phyloP scores from a whole-genome alignment of 2,888 invertebrate genomes.

The Drosophila phalerata region DNA sequence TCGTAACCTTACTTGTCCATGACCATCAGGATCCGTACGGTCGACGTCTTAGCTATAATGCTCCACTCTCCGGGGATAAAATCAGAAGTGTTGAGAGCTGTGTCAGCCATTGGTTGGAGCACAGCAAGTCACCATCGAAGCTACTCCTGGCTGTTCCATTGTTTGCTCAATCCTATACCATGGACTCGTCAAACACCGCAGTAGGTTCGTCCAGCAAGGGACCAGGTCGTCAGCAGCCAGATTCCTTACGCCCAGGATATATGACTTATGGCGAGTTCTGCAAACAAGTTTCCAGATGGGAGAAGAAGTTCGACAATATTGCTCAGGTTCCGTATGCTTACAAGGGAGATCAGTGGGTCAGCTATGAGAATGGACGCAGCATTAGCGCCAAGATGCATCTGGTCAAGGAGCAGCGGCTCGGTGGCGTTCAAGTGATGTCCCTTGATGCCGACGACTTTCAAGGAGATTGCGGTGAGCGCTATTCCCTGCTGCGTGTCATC shows the following conservation, averaged over 20 bases:
- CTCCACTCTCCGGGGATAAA: conserved; percentile 56
- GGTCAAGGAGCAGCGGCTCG: conserved; percentile 91
- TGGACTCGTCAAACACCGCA: conserved; percentile 86
- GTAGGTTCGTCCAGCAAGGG: conserved; percentile 51
- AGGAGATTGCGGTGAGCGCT: conserved; percentile 88
- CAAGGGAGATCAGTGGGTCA: conserved; percentile 95
- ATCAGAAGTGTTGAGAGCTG: conserved; percentile 24
- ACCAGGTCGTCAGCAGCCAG: conserved; percentile 29
- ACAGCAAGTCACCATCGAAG: conserved; percentile 37
- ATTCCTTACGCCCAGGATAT: conserved; percentile 44
- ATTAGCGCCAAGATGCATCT: conserved; percentile 92
- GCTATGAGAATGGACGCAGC: conserved; percentile 94
- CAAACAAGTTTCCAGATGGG: conserved; percentile 58
- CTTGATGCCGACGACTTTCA: conserved; percentile 97
- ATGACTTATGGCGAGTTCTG: conserved; percentile 60
- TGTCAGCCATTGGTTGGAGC: conserved; percentile 45
- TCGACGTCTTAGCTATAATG: conserved; percentile 32
- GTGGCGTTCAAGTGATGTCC: conserved; percentile 88
- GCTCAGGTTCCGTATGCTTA: conserved; percentile 90
- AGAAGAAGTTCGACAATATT: conserved; percentile 43
- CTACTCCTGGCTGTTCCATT: conserved; percentile 59
- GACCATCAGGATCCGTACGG: conserved; percentile 37
- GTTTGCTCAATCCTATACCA: conserved; percentile 88
- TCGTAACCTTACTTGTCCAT: conserved; percentile 63
- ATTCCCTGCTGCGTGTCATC: conserved; percentile 39